These are phyloP conservation scores for Drosophila fuyamai DNA, from an alignment of 1,140 invertebrate species.

Conservation along the genomic window DNA sequence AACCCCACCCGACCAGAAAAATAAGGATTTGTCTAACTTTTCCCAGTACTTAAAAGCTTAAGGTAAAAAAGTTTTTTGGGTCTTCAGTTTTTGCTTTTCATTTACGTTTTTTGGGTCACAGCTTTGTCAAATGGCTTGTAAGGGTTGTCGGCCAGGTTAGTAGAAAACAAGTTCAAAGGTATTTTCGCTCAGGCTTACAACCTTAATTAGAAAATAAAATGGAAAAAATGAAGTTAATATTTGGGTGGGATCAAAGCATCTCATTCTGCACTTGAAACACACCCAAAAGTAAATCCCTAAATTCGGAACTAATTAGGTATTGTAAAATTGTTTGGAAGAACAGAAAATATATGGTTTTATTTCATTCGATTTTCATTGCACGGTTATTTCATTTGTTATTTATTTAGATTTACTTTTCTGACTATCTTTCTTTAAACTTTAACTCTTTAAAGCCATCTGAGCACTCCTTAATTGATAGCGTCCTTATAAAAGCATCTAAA, in stretches of 20 bases:
- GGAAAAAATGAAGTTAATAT: constrained; percentile 23
- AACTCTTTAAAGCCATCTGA: constrained; percentile 2
- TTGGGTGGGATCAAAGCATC: constrained; percentile 4
- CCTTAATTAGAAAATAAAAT: constrained; percentile 43
- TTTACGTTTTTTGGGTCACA: constrained; percentile 32
- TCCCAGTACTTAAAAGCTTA: constrained; percentile 75
- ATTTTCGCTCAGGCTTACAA: constrained; percentile 16
- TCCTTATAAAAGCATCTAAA: constrained; percentile 24
- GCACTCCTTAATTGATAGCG: constrained; percentile 35
- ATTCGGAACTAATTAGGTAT: neutral
- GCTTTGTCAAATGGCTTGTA: constrained; percentile 50
- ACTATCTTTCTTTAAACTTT: neutral
- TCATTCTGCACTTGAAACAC: neutral
- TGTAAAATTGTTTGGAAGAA: neutral
- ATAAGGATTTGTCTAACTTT: constrained; percentile 52
- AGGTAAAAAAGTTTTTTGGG: constrained; percentile 59
- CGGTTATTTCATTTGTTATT: too few species aligned
- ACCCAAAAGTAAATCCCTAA: neutral
- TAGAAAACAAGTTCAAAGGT: constrained; percentile 24
- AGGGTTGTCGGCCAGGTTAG: constrained; percentile 30
- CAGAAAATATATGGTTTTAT: too few species aligned
- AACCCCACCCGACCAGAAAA: constrained; percentile 30
- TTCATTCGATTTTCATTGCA: too few species aligned
- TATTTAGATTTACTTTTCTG: neutral
- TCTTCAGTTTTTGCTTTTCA: constrained; percentile 43